Evolutionary conservation across 1,140 invertebrate genomes (phyloP), one percentile per base, ranked within the genome.

Genomic region (Agrilus planipennis): DNA sequence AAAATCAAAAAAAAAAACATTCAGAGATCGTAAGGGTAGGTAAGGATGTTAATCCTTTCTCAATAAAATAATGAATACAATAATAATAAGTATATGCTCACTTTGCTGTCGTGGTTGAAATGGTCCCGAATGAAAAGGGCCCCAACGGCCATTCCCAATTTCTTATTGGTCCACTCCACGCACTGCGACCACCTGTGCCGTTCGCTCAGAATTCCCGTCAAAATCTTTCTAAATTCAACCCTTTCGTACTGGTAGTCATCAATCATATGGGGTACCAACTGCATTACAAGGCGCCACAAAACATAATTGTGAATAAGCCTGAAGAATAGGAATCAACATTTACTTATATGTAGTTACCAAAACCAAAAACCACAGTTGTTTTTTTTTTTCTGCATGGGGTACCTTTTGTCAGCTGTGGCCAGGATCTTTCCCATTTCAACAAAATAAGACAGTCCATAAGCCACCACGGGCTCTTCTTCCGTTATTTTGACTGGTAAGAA

Each of bases 111-210:
- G 38, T 82, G 78, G 60, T 87, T 84, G 58, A 88, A 88, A 54
- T 87, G 84, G 32, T 86, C 81, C 14, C 77, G 67, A 34, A 88
- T 84, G 53, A 87, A 88, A 1, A 88, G 66, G 0, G 82, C 80
- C 0, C 83, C 84, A 2, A 87, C 81, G 1, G 84, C 83, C 73
- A 87, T 84, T 12, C 83, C 84, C 23, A 88, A 61, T 58, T 82
- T 83, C 55, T 87, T 86, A 54, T 87, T 87, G 1, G 84, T 86
- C 79, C 79, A 85, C 47, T 87, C 84, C 0, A 87, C 82, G 56
- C 84, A 88, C 53, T 84, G 79, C 1, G 80, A 79, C 84, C 83
- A 87, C 39, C 83, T 70, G 45, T 77, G 76, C 19, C 81, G 55
- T 53, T 87, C 81, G 47, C 74, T 79, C 34, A 79, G 72, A 18